These are phyloP conservation scores for Teleogryllus oceanicus DNA, from an alignment of 2,888 invertebrate species.

Conservation along the genomic window DNA sequence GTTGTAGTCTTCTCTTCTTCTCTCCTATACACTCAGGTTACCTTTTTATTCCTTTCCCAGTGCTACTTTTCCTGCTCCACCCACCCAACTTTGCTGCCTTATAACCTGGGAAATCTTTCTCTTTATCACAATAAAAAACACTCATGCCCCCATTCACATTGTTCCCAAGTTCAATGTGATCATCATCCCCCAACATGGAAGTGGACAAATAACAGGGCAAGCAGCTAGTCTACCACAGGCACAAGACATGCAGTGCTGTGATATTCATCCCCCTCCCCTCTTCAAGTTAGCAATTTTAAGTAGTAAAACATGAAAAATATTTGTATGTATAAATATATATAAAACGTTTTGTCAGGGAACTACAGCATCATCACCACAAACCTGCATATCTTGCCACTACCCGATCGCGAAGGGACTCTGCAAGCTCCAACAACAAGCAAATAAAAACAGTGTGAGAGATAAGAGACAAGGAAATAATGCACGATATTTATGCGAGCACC, in stretches of 20 bases:
- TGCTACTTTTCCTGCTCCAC: not conserved
- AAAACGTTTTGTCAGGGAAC: constrained; percentile 27
- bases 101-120: constrained; percentile 3
- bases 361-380: constrained; percentile 38
- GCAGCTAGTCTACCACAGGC: constrained; percentile 37
- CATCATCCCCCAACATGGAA: constrained; percentile 19
- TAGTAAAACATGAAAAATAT: constrained; percentile 12
- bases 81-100: constrained; percentile 22
- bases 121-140: not conserved
- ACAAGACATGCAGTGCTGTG: constrained; percentile 38
- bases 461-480: constrained; percentile 20
- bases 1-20: not conserved
- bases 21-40: constrained; percentile 10
- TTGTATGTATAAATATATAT: constrained; percentile 10
- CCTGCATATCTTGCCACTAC: constrained; percentile 38
- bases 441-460: constrained; percentile 24
- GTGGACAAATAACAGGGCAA: constrained; percentile 38
- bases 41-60: not conserved
- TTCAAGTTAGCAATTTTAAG: constrained; percentile 12
- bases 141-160: not conserved
- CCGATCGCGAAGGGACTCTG: constrained; percentile 32
- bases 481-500: constrained; percentile 24
- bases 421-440: constrained; percentile 28
- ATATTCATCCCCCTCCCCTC: constrained; percentile 29
- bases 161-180: constrained; percentile 11